Evolutionary conservation across 2,888 invertebrate genomes (phyloP).

Genomic region (Sesia bembeciformis): DNA sequence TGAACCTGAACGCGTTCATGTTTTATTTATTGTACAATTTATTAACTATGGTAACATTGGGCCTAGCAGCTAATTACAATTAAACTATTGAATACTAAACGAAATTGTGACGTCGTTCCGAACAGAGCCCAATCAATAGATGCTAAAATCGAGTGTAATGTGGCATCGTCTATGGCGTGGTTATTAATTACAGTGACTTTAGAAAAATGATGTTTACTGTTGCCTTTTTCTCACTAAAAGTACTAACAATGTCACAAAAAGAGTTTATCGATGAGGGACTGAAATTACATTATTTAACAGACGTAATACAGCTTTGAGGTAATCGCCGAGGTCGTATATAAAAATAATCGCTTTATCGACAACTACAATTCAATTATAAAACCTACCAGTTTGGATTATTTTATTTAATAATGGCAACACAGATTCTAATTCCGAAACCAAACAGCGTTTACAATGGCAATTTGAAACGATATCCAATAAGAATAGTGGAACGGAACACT

Average conservation of each 20-base stretch:
- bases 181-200: conserved; percentile 12
- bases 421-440: background rate
- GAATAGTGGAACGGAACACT: background rate
- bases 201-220: conserved; percentile 20
- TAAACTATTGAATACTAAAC: conserved; percentile 12
- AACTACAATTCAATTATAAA: no score
- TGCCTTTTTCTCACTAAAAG: conserved; percentile 6
- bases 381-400: no score
- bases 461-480: background rate
- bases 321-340: no score
- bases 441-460: background rate
- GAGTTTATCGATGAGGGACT: no score
- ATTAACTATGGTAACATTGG: conserved; percentile 58
- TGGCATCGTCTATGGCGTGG: conserved; percentile 44
- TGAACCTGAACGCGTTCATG: conserved; percentile 20
- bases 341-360: no score
- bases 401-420: no score
- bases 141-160: conserved; percentile 9
- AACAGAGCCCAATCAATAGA: background rate
- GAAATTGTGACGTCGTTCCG: conserved; percentile 19
- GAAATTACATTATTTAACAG: no score
- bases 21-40: conserved; percentile 43
- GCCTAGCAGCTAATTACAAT: conserved; percentile 38
- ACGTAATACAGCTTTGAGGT: no score
- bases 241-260: no score